These are phyloP conservation scores for Agrotis ipsilon DNA, from an alignment of 2,888 invertebrate genomes.

Conservation along the genomic window DNA sequence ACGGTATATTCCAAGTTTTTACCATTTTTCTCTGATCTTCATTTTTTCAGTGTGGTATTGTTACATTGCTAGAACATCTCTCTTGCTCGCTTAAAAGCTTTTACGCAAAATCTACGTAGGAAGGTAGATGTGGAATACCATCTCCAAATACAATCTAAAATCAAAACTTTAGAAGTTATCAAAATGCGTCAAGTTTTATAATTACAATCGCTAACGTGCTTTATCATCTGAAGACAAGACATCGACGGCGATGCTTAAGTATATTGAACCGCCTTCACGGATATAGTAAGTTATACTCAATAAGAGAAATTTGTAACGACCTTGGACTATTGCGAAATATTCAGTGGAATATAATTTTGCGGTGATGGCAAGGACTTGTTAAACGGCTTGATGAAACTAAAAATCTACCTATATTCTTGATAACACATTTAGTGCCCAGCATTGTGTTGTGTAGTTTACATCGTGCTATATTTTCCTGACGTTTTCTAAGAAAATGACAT, in stretches of 20 bases:
- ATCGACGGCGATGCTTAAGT: background rate
- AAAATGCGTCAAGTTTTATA: slow-evolving; percentile 45
- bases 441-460: background rate
- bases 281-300: slow-evolving; percentile 15
- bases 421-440: slow-evolving; percentile 7
- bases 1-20: background rate
- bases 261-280: slow-evolving; percentile 23
- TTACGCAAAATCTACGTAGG: background rate
- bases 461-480: background rate
- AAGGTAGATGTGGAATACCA: background rate
- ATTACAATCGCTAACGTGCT: slow-evolving; percentile 37
- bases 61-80: background rate
- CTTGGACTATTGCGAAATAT: slow-evolving; percentile 37
- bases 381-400: slow-evolving; percentile 9
- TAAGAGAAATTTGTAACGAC: slow-evolving; percentile 43
- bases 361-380: slow-evolving; percentile 8
- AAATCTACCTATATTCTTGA: slow-evolving; percentile 1
- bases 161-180: background rate
- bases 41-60: background rate
- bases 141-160: background rate
- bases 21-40: background rate
- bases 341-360: slow-evolving; percentile 22
- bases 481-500: background rate
- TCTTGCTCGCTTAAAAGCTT: background rate
- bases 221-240: slow-evolving; percentile 26